Evolutionary conservation across 1,140 invertebrate species (phyloP), one percentile per base, ranked within the genome.

Genomic region (Pissodes strobi): DNA sequence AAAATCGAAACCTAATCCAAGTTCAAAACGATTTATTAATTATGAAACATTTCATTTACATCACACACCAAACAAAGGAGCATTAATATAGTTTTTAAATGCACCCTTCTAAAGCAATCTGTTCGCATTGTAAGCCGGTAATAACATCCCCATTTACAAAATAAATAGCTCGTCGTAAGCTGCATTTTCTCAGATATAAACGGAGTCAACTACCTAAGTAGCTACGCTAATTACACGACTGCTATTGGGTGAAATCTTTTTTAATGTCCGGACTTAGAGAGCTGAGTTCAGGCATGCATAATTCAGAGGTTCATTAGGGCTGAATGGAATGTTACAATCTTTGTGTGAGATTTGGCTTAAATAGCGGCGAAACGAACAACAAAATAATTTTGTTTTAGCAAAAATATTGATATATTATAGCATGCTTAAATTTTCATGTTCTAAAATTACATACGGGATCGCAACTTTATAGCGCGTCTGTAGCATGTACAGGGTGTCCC

Each of bases 191-290:
- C 59, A 52, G 48, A 62, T 52, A 52, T 62, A 62, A 43, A 43
- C 59, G 38, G 27, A 51, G 59, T 51, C 59, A 67, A 59, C 55
- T 59, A 52, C 39, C 41, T 67, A 67, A 67, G 55, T 63, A 67
- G 55, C 46, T 45, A 34, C 45, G 58, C 55, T 68, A 69, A 71
- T 71, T 71, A 71, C 66, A 55, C 17, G 48, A 39, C 30, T 46
- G 56, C 53, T 69, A 69, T 71, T 68, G 62, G 67, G 69, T 69
- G 67, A 71, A 64, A 64, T 49, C 52, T 64, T 69, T 66, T 67
- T 62, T 62, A 62, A 62, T 62, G 59, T 62, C 59, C 48, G 48
- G 59, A 43, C 25, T 21, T 52, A 52, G 30, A 52, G 59, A 43
- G 13, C 37, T 5, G 48, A 49, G 37, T 43, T 52, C 12, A 27